Base-by-base conservation (phyloP, 2,888 invertebrate species). In the Meghimatium bilineatum region DNA sequence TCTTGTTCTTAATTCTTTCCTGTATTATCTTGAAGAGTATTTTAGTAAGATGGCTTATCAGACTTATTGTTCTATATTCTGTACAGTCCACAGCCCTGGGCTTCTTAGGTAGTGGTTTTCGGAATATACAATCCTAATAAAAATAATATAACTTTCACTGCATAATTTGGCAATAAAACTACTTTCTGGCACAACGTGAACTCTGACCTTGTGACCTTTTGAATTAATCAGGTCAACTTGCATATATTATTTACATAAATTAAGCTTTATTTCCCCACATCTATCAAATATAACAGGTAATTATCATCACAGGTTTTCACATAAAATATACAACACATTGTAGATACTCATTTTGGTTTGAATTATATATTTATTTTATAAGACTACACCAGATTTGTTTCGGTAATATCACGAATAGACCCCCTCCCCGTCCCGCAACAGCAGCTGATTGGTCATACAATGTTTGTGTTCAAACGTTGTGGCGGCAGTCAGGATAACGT, bases 401-500 rank as follows among this genome's bases (percentile, higher is more conserved):
- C 60, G 60, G 5, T 63, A 23, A 26, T 63, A 6, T n/a, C n/a
- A 5, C 23, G 60, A n/a, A 29, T 36, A 86, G 85, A 79, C 85
- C 86, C n/a, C n/a, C n/a, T n/a, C n/a, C n/a, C n/a, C n/a, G n/a
- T n/a, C n/a, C 87, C 85, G 85, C 88, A 86, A 82, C 82, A 76
- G 71, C 85, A 83, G 88, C 87, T 89, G 90, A 91, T 91, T 91
- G 91, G 91, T 87, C 87, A 87, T 82, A 60, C 76, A 79, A 72
- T 87, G 86, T 88, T 89, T 88, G 89, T 89, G 90, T 91, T 91
- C 91, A 91, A 91, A 91, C 88, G 85, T 83, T 84, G 89, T 89
- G 91, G 91, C 91, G 91, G 90, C 88, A 90, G 86, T 82, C 63
- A 67, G 72, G 63, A 36, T 56, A 72, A 80, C 85, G 87, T 86